A percentile compares a stretch with the other conserved stretches of the same genome.
These are phyloP conservation scores for Lophius piscatorius DNA, from an alignment of 2,113 vertebrate species.

Conservation along the genomic window DNA sequence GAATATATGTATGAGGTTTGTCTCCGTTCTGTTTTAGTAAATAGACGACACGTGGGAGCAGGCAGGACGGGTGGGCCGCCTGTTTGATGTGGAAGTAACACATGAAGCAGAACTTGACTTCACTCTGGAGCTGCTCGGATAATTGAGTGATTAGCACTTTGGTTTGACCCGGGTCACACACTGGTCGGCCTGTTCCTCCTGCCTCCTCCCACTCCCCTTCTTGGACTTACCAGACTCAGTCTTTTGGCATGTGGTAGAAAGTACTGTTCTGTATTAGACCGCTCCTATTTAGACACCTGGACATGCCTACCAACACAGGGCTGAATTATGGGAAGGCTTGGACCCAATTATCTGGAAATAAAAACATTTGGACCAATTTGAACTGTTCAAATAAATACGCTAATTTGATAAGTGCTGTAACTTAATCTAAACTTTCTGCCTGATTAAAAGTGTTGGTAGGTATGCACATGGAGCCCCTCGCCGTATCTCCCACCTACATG, in stretches of 20 bases:
- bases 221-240: slow-evolving; percentile 53
- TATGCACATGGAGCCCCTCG: slow-evolving; percentile 56
- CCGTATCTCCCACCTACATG: slow-evolving; percentile 53
- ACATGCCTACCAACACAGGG: slow-evolving; percentile 65
- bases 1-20: slow-evolving; percentile 67
- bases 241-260: slow-evolving; percentile 70
- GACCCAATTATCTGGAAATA: slow-evolving; percentile 17
- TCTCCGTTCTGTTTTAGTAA: slow-evolving; percentile 66
- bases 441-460: slow-evolving; percentile 60
- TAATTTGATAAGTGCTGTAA: no score
- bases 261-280: slow-evolving; percentile 63
- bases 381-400: no score
- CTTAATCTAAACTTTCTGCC: no score
- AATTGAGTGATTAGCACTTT: not conserved
- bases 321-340: slow-evolving; percentile 19
- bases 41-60: slow-evolving; percentile 32
- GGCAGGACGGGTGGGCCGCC: slow-evolving; percentile 56
- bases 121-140: no score
- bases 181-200: slow-evolving; percentile 52
- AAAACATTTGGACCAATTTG: not conserved
- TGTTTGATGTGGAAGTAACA: not conserved
- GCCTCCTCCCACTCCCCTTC: slow-evolving; percentile 31
- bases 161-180: slow-evolving; percentile 49
- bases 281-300: slow-evolving; percentile 61
- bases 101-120: no score